Conservation (phyloP, 2,113 vertebrate species). For the Pelusios castaneus region DNA sequence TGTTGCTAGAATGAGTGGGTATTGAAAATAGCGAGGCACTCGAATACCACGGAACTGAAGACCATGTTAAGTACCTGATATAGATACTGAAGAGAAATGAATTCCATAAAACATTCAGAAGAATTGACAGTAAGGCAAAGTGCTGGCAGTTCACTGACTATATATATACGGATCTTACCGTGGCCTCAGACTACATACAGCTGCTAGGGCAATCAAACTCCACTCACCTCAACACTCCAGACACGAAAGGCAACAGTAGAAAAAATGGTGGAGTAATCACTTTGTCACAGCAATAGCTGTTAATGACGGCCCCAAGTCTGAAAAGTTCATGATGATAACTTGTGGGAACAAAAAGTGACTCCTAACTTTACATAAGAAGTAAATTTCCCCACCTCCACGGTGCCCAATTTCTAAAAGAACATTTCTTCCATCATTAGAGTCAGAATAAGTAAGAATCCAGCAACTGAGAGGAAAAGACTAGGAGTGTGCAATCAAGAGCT, state of each 20-base stretch:
- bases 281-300: neutral
- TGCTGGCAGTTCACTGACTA: rapidly evolving
- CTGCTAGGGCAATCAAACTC: rapidly evolving
- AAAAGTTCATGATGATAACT: neutral
- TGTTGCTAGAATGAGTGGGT: neutral
- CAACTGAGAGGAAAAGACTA: neutral
- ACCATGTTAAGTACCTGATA: neutral
- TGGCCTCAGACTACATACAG: rapidly evolving
- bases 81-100: neutral
- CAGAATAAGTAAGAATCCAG: neutral
- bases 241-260: neutral
- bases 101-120: neutral
- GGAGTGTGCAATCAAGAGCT: rapidly evolving
- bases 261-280: neutral
- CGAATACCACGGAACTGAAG: rapidly evolving
- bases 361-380: rapidly evolving
- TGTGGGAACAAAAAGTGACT: rapidly evolving
- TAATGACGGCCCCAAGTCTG: neutral
- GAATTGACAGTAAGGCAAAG: neutral
- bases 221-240: rapidly evolving
- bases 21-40: rapidly evolving
- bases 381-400: rapidly evolving
- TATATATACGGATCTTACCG: rapidly evolving
- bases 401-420: neutral
- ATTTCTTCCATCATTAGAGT: rapidly evolving